Conservation (phyloP, 2,888 invertebrate genomes). For the Adineta ricciae region DNA sequence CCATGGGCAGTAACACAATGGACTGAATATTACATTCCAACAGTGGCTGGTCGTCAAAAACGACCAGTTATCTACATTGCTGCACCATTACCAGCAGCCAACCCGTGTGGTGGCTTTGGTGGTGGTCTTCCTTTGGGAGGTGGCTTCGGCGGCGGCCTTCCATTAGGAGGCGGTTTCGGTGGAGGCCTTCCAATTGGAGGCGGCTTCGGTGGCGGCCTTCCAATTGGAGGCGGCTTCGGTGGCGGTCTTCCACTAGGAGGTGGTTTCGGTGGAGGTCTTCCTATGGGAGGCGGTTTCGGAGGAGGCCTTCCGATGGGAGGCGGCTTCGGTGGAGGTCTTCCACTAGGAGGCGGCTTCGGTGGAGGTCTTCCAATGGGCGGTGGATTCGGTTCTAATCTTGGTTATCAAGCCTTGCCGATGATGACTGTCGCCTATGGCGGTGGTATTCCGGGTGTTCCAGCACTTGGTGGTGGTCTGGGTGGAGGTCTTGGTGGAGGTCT, state of each 20-base stretch:
- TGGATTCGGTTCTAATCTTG: neutral
- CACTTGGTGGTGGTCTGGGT: neutral
- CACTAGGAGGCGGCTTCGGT: neutral
- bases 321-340: neutral
- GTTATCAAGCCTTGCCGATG: neutral
- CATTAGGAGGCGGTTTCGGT: neutral
- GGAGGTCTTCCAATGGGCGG: neutral
- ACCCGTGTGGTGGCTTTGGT: neutral
- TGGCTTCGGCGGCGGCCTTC: neutral
- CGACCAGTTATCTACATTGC: slow-evolving; percentile 7
- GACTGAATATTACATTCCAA: neutral
- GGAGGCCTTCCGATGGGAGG: neutral
- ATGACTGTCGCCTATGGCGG: neutral
- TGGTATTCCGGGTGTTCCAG: no score
- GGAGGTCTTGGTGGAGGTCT: neutral
- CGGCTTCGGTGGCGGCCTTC: neutral
- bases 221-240: neutral
- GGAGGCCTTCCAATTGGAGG: neutral
- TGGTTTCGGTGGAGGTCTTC: neutral
- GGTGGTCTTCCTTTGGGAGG: neutral
- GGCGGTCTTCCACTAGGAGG: neutral
- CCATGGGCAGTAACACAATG: neutral
- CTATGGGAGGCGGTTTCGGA: neutral
- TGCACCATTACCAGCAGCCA: neutral
- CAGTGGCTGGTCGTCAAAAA: neutral